Base-by-base conservation (phyloP, 2,113 vertebrate species). In the Alligator mississippiensis region DNA sequence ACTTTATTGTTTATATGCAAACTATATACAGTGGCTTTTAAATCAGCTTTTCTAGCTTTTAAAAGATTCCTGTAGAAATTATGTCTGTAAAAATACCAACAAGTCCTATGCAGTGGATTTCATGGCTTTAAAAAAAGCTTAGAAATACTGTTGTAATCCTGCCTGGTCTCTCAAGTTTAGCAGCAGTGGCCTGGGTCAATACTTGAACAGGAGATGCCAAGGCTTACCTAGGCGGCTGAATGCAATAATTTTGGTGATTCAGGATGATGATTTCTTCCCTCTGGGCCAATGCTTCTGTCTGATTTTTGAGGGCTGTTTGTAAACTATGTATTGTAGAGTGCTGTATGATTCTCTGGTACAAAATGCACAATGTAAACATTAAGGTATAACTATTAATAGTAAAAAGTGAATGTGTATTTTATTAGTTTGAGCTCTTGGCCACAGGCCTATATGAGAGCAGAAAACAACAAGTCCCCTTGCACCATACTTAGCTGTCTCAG, bases 361-460 rank as follows among this genome's bases (percentile, higher is more conserved):
- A 68, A 0, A 7, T 16, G 6, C 2, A 1, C 11, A 58, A 57
- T 64, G n/a, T 88, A 90, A 84, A 74, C 6, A 4, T 25, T 47
- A 30, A 54, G 68, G 59, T 57, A 59, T 72, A 66, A 2, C 61
- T 79, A 64, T 4, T 78, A 81, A 85, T 75, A 77, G 78, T 64
- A 84, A 90, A 90, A 86, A 21, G 54, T 68, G 85, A 92, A 89
- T 62, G 58, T 62, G 61, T 34, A 34, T 84, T 88, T 94, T 88
- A 91, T 77, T 86, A 82, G 9, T 85, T 89, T 74, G 58, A 87
- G 68, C 77, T 89, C 77, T 90, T 86, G 87, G 81, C 2, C 9
- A 64, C 16, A 66, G 77, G 79, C 85, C 79, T 92, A 83, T 92
- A 72, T 86, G 64, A 88, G 59, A 85, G 72, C 27, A 85, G 77